Evolutionary conservation across 2,888 invertebrate genomes (phyloP), one percentile per base, ranked within the genome.

Genomic region (Drosophila lacicola): DNA sequence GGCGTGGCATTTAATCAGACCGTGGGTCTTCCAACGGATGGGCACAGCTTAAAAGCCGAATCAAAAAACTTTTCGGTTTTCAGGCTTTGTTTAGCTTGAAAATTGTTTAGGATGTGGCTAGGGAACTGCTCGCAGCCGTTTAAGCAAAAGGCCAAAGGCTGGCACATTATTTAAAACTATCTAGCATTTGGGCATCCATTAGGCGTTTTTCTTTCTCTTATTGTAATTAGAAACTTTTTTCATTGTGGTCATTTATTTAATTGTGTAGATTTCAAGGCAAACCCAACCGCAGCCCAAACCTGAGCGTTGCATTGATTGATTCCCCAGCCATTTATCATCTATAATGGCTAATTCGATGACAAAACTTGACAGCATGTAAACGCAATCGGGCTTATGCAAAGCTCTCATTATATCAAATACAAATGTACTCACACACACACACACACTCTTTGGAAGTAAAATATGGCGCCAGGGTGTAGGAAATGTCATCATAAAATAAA

Each of bases 401-500:
- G 78, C 62, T 53, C 55, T 60, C 49, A 62, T 55, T 77, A 60
- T 56, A 51, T 17, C n/a, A 25, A 41, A 39, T 19, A 39, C 25
- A 58, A 29, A 54, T 45, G n/a, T 34, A 17, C 34, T 39, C 46
- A 58, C 10, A 36, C 9, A 44, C 42, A 37, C 17, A 10, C 19
- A 42, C 4, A 17, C 17, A 17, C 53, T 68, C 64, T 73, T 78
- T 64, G 57, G 61, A 58, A 69, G 74, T 76, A 64, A 78, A 76
- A 69, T 71, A 79, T 74, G 71, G 62, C 54, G 68, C 54, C 55
- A 51, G 60, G 37, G 54, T 72, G 63, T 50, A 64, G 69, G 70
- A 78, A 78, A 79, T 78, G 78, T 78, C 66, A 80, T 89, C 84
- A 78, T 76, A 87, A 89, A 89, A 89, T 81, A 88, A 84, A 89